phyloP scores from a whole-genome alignment of 2,888 invertebrate species.

The Yponomeuta sedellus region DNA sequence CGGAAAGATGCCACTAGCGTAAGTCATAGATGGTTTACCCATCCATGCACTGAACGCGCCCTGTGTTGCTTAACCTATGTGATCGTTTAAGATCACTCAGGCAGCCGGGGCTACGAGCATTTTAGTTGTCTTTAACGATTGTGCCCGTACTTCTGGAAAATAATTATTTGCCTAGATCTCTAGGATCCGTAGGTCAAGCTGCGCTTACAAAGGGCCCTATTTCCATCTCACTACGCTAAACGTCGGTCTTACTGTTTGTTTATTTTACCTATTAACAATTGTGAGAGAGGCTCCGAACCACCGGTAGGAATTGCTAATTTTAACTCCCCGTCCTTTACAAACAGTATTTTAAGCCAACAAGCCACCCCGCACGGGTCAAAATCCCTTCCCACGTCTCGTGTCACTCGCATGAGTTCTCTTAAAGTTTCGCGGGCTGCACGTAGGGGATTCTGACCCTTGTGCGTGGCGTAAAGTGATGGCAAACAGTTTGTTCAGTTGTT shows the following conservation, averaged over 20 bases:
- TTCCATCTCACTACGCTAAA: background rate
- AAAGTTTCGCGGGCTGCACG: background rate
- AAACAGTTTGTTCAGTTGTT: conserved; percentile 53
- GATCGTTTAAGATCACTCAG: too few relatives aligned
- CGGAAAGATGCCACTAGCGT: too few relatives aligned
- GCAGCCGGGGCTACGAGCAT: too few relatives aligned
- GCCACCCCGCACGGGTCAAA: conserved; percentile 31
- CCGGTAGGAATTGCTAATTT: conserved; percentile 69
- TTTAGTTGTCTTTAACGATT: too few relatives aligned
- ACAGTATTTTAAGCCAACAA: conserved; percentile 53
- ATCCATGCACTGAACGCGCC: too few relatives aligned
- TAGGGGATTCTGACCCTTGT: conserved; percentile 32
- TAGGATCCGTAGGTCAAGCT: background rate
- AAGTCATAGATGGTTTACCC: too few relatives aligned
- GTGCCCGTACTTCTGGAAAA: background rate
- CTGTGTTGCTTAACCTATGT: too few relatives aligned
- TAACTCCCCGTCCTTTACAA: conserved; percentile 56
- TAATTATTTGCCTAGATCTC: background rate
- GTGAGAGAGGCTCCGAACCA: conserved; percentile 38
- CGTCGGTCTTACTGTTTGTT: conserved; percentile 24
- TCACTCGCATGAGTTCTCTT: background rate
- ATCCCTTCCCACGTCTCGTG: conserved; percentile 22
- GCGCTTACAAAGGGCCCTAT: background rate
- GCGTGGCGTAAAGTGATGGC: conserved; percentile 32
- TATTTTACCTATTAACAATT: conserved; percentile 38